Evolutionary conservation across 2,113 vertebrate species (phyloP).

Genomic region (Amphilophus citrinellus): DNA sequence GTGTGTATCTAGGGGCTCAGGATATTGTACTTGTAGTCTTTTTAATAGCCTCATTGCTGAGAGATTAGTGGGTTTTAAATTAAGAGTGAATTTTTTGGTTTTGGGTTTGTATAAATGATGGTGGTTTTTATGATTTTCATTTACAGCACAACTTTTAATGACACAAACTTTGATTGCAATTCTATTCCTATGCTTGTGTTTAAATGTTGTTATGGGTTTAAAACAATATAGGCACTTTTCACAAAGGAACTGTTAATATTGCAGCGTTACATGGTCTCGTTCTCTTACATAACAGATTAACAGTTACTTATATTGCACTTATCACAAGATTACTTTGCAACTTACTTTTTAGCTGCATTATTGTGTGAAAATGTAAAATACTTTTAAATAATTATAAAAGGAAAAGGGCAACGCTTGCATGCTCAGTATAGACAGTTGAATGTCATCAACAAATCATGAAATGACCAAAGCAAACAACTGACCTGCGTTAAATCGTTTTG

Average conservation of each 20-base stretch:
- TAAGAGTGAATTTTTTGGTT: slow-evolving; percentile 48
- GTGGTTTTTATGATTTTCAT: slow-evolving; percentile 35
- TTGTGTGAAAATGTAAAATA: neutral
- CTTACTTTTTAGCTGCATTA: neutral
- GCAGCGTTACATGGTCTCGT: neutral
- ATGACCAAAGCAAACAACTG: neutral
- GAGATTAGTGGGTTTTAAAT: slow-evolving; percentile 72
- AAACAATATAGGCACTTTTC: neutral
- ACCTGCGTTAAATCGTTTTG: neutral
- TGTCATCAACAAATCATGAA: neutral
- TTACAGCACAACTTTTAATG: slow-evolving; percentile 1
- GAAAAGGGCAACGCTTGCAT: neutral
- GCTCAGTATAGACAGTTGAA: neutral
- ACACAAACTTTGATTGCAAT: neutral
- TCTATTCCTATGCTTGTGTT: neutral
- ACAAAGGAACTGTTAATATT: neutral
- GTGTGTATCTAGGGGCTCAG: slow-evolving; percentile 28
- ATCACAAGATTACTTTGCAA: neutral
- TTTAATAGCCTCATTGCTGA: slow-evolving; percentile 66
- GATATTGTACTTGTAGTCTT: slow-evolving; percentile 68
- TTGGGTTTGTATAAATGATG: slow-evolving; percentile 33
- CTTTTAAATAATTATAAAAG: neutral
- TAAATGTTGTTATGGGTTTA: neutral
- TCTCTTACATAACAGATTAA: neutral
- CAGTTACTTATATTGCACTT: neutral